Conservation (phyloP, 2,888 invertebrate species). For the Podabrus alpinus region DNA sequence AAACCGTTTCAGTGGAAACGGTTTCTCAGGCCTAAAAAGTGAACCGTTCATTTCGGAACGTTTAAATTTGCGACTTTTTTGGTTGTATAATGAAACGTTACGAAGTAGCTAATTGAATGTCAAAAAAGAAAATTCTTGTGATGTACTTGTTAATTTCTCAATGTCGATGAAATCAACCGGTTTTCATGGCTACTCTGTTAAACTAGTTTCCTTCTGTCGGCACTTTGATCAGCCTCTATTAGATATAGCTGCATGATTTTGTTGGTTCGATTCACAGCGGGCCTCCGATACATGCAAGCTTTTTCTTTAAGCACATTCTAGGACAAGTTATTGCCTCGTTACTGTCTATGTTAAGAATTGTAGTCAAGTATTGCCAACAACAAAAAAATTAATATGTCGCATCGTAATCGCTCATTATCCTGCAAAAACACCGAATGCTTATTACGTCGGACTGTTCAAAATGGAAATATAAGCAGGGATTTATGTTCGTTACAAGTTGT, state of each 20-base stretch:
- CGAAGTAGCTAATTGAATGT: background rate
- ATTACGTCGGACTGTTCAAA: conserved; percentile 31
- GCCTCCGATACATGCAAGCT: conserved; percentile 40
- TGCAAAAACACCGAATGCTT: conserved; percentile 25
- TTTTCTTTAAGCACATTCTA: conserved; percentile 42
- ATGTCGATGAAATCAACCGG: conserved; percentile 22
- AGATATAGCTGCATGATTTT: conserved; percentile 49
- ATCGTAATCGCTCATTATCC: conserved; percentile 36
- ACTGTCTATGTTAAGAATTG: conserved; percentile 30
- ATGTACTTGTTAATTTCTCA: conserved; percentile 21
- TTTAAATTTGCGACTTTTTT: background rate
- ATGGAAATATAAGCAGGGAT: conserved; percentile 39
- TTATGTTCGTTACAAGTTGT: conserved; percentile 24
- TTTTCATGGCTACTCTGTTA: conserved; percentile 30
- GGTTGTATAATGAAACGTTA: background rate
- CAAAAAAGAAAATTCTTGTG: conserved; percentile 11
- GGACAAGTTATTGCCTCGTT: conserved; percentile 40
- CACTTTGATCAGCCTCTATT: conserved; percentile 46
- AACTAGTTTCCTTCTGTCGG: conserved; percentile 47
- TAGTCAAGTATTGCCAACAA: conserved; percentile 16
- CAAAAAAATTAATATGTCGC: conserved; percentile 36
- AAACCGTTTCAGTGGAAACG: background rate
- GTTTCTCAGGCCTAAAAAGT: background rate
- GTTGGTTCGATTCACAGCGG: conserved; percentile 48
- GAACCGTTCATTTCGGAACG: background rate